These are phyloP conservation scores for Siniperca scherzeri DNA, from an alignment of 2,797 vertebrate species.

Conservation along the genomic window DNA sequence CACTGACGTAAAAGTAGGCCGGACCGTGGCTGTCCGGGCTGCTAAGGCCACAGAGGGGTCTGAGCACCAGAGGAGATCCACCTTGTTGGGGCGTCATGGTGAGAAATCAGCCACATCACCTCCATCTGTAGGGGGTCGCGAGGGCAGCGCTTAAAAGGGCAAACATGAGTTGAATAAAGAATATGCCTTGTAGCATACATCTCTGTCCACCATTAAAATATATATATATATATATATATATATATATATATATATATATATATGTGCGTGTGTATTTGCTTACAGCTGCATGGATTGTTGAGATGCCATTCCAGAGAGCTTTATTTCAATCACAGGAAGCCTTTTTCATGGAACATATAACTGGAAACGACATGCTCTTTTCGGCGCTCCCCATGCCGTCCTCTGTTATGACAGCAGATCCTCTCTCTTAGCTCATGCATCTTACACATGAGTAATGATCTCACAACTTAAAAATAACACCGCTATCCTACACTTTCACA, in stretches of 20 bases:
- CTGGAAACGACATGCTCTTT: slow-evolving; percentile 40
- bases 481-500: slow-evolving; percentile 29
- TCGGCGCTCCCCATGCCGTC: slow-evolving; percentile 2
- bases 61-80: slow-evolving; percentile 53
- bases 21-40: slow-evolving; percentile 19
- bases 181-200: slow-evolving; percentile 25
- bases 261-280: slow-evolving; percentile 1
- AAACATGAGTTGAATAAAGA: slow-evolving; percentile 65
- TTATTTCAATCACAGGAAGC: slow-evolving; percentile 32
- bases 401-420: slow-evolving; percentile 63
- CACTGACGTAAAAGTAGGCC: slow-evolving; percentile 45
- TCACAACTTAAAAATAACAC: slow-evolving; percentile 69
- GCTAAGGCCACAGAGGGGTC: slow-evolving; percentile 38
- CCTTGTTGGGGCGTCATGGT: slow-evolving; percentile 58
- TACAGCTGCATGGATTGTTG: slow-evolving; percentile 36
- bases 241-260: too few species aligned
- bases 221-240: not conserved
- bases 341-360: slow-evolving; percentile 28
- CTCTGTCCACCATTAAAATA: slow-evolving; percentile 11
- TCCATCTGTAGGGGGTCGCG: slow-evolving; percentile 60
- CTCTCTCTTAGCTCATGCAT: slow-evolving; percentile 48
- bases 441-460: slow-evolving; percentile 75
- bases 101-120: slow-evolving; percentile 53
- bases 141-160: slow-evolving; percentile 66
- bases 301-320: slow-evolving; percentile 22